Evolutionary conservation across 2,888 invertebrate genomes (phyloP), one percentile per base, ranked within the genome.

Genomic region (Conistra vaccinii): DNA sequence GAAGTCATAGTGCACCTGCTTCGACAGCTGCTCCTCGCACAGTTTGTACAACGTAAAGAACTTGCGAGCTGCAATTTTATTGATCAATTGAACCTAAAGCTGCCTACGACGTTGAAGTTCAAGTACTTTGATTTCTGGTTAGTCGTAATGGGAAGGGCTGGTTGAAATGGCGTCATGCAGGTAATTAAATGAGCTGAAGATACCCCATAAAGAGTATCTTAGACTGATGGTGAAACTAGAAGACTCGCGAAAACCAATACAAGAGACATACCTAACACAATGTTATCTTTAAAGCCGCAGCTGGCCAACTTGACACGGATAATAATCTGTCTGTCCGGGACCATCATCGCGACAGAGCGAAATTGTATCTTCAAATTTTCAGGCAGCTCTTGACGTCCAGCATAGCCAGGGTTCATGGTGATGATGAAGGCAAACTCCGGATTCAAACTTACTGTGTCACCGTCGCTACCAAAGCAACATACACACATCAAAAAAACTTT

Each of bases 341-440:
- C 98, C 98, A 99, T 99, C 99, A 99, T 99, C 3, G 99, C 98
- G 0, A 99, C 98, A 23, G 98, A 98, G 69, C 99, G 96, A 93
- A 99, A 99, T 96, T 98, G 98, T 72, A 98, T 98, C 94, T 99
- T 99, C 76, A 99, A 95, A 94, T 99, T 99, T 93, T 99, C 99
- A 0, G 99, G 99, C 78, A 99, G 92, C 92, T 99, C 99, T 90
- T 99, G 99, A 55, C 99, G 97, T 3, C 99, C 99, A 23, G 99
- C 99, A 92, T 99, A 99, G 7, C 99, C 99, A 12, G 99, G 99
- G 94, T 99, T 99, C 98, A 98, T 98, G 0, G 98, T 98, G 72
- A 98, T 97, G 85, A 98, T 98, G 75, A 99, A 97, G 0, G 98
- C 99, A 91, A 99, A 98, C 93, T 99, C 99, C 3, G 98, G 97